Base-by-base conservation (phyloP, 2,888 invertebrate genomes). In the Andrena flavipes region DNA sequence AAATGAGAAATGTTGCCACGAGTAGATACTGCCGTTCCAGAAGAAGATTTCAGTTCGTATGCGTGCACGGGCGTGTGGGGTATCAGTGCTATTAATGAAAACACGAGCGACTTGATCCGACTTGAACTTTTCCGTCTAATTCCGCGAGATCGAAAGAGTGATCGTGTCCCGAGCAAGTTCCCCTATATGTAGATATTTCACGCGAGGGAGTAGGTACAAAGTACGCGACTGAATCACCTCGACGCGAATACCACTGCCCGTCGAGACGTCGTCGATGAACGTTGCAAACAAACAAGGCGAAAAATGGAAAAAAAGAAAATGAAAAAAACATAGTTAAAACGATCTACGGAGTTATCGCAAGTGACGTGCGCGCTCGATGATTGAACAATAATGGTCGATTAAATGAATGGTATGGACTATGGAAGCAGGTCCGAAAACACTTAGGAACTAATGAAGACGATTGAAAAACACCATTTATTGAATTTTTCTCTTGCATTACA, bases 381-480 rank as follows among this genome's bases (percentile, higher is more conserved):
- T 30, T 7, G 60, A 60, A 60, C 23, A 26, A 26, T 30, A 20
- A 20, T 33, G 42, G 42, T 60, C 60, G n/a, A 60, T 2, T 60
- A 30, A 60, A 30, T 63, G 67, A 64, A 70, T 75, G 62, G 70
- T 76, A 68, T 77, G 80, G 85, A 83, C 67, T 76, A 68, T 77
- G 80, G 85, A 83, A 82, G 72, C 77, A 73, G 87, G 87, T 85
- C 85, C 87, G 85, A 80, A 80, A 79, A 81, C 63, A 85, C 81
- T 84, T 78, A 76, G 72, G 75, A 85, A 81, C 79, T 85, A 83
- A 83, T 76, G 79, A 72, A 74, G 60, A 85, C 80, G 71, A 26
- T 73, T 73, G 26, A 68, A 83, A 63, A 76, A 76, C 30, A 71
- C 30, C 77, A 30, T 82, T 77, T 87, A 87, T 87, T 87, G 30